Evolutionary conservation across 2,888 invertebrate genomes (phyloP), one percentile per base, ranked within the genome.

Genomic region (Xylophagus ater): DNA sequence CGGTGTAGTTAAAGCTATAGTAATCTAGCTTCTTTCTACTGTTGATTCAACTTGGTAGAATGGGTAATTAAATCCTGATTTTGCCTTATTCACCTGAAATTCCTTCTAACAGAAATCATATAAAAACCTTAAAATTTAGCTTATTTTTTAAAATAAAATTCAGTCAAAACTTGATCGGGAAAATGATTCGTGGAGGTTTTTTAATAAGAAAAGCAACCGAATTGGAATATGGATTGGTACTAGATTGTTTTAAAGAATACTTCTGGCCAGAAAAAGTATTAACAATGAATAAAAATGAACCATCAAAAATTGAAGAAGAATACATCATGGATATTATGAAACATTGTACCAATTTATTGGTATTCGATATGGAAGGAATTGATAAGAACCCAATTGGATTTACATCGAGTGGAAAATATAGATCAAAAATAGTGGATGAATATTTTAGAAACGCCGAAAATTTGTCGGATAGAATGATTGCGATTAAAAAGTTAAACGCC

Each of bases 221-320:
- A 12, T 28, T 30, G 26, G 46, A 49, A 31, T 10, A 40, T 18
- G 37, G 48, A 25, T 17, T 32, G 9, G 37, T 48, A 14, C 34
- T 46, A 8, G 36, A 42, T n/a, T 43, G 47, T 25, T 40, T 49
- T 23, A 38, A 46, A n/a, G 34, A 37, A 9, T 32, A 43, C 42
- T 50, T 45, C 33, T 50, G 46, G 31, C 46, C 46, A 20, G 42
- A 50, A 13, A 49, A 50, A 18, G 45, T 49, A 24, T 39, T 49
- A 12, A 45, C 49, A 12, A 23, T 35, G 14, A 26, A 41, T 14
- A 41, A 41, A 14, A 40, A 39, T 24, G 28, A 20, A 8, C 47
- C 46, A 18, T 43, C 45, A 10, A 7, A 13, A 9, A 40, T 38
- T 18, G 50, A 50, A 37, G 47, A 47, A 20, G 32, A 40, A 15